phyloP scores from a whole-genome alignment of 2,888 invertebrate genomes.

The Phengaris arion region DNA sequence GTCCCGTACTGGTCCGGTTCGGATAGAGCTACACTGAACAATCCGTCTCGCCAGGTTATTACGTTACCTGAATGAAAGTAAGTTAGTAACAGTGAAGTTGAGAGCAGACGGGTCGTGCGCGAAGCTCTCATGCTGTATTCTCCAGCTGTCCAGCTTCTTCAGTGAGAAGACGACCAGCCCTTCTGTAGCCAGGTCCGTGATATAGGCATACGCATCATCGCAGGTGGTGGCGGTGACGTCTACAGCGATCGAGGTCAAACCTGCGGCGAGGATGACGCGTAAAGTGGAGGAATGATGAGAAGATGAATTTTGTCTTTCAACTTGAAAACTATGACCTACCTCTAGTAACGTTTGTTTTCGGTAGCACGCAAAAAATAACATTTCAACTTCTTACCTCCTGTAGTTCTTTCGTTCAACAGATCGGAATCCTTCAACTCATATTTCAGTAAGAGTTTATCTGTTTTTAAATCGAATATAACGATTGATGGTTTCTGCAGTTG shows the following conservation, averaged over 20 bases:
- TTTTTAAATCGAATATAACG: slow-evolving; percentile 83
- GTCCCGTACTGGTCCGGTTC: slow-evolving; percentile 71
- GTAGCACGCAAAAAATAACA: too few relatives aligned
- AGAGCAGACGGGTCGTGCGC: slow-evolving; percentile 79
- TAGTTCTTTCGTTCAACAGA: slow-evolving; percentile 55
- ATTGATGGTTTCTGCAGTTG: slow-evolving; percentile 81
- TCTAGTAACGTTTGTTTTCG: too few relatives aligned
- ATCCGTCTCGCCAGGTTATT: slow-evolving; percentile 85
- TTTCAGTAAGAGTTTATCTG: slow-evolving; percentile 77
- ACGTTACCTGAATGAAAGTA: slow-evolving; percentile 60
- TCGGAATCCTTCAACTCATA: slow-evolving; percentile 73
- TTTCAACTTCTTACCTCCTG: slow-evolving; percentile 54
- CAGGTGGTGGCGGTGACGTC: slow-evolving; percentile 82
- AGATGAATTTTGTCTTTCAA: too few relatives aligned
- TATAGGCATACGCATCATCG: slow-evolving; percentile 84
- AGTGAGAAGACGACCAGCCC: slow-evolving; percentile 81
- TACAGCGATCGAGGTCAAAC: slow-evolving; percentile 84
- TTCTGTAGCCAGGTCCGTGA: slow-evolving; percentile 83
- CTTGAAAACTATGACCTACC: too few relatives aligned
- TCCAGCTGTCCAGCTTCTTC: slow-evolving; percentile 82
- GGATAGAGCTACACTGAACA: slow-evolving; percentile 85
- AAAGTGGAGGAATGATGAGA: too few relatives aligned
- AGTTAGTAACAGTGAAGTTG: slow-evolving; percentile 72
- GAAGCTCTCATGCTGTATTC: slow-evolving; percentile 77
- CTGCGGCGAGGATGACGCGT: slow-evolving; percentile 46